Base-by-base conservation (phyloP, 2,797 vertebrate species). In the Siniperca obscura region DNA sequence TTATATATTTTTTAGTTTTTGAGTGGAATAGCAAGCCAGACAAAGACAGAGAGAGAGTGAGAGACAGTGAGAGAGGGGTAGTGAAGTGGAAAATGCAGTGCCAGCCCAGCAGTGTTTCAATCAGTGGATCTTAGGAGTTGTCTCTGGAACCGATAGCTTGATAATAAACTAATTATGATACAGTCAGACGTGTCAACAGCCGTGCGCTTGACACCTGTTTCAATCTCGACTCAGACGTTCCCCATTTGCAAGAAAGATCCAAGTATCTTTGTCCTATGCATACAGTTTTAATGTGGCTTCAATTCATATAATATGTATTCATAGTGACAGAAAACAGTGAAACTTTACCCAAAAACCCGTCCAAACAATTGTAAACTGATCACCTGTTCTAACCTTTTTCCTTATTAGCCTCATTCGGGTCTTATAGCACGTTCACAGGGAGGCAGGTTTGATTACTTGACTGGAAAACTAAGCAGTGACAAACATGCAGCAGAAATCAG, bases 101-200 rank as follows among this genome's bases (percentile, higher is more conserved):
- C 75, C 84, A 82, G 68, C 77, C 70, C 44, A 22, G 85, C 82
- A 62, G 86, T 67, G 78, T 77, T 88, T 84, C 84, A 87, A 81
- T 92, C 87, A 87, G 75, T 7, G 34, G 27, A 77, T 79, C 72
- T 70, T 79, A 84, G 40, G 30, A 78, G 69, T 76, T 76, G 80
- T 85, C 77, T 90, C 70, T 74, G 56, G 50, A 83, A 61, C 59
- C 66, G 80, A 86, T 81, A 78, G 77, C 78, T 77, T 74, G 86
- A 85, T 91, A 89, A 89, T 86, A 83, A 89, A 90, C 81, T 70
- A 85, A 91, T 88, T 86, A 89, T 78, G 84, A 82, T 86, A 81
- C 70, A 89, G 78, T 82, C 73, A 70, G 80, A 87, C 9, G 12
- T 78, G 61, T 85, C 82, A 83, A 79, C 71, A 78, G 65, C 80